Conservation (phyloP, 92 coral and sea anemone genomes). For the Chrysogorgia sp. region DNA sequence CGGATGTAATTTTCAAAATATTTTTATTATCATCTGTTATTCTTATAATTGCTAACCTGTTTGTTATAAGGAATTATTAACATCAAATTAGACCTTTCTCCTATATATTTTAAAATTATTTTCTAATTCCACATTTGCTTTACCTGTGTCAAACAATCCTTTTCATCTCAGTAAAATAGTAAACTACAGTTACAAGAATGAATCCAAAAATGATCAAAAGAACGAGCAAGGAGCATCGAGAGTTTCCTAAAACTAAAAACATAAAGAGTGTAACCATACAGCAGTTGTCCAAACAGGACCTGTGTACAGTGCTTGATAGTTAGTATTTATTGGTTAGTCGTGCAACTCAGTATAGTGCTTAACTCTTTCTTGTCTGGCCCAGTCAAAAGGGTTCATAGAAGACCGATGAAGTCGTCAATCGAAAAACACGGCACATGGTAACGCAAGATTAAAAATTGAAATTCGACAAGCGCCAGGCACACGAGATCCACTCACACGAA, state of each 20-base stretch:
- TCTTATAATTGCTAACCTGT: too few relatives aligned
- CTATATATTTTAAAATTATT: not conserved
- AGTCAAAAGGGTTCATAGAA: too few relatives aligned
- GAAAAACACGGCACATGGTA: too few relatives aligned
- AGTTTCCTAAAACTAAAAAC: not conserved
- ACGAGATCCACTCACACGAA: too few relatives aligned
- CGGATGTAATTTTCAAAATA: too few relatives aligned
- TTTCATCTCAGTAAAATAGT: slow-evolving; percentile 8
- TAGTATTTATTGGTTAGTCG: not conserved
- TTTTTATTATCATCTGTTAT: too few relatives aligned
- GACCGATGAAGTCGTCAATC: too few relatives aligned
- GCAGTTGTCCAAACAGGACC: not conserved
- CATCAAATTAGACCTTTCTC: not conserved
- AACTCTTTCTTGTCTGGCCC: too few relatives aligned
- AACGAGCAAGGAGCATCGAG: slow-evolving; percentile 2
- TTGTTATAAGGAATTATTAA: too few relatives aligned
- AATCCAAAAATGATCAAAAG: slow-evolving; percentile 8
- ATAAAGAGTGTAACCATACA: not conserved
- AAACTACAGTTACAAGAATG: slow-evolving; percentile 10
- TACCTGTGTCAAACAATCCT: slow-evolving; percentile 5
- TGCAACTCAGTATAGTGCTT: not conserved
- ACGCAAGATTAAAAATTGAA: too few relatives aligned
- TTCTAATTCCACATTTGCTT: slow-evolving; percentile 4
- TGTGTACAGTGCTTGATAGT: too few relatives aligned
- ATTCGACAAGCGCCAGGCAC: too few relatives aligned